Percentiles rank a stretch among this genome's conserved stretches.
Conservation (phyloP, 35 echinoderm and acorn worm genomes). For the Patiria miniata region DNA sequence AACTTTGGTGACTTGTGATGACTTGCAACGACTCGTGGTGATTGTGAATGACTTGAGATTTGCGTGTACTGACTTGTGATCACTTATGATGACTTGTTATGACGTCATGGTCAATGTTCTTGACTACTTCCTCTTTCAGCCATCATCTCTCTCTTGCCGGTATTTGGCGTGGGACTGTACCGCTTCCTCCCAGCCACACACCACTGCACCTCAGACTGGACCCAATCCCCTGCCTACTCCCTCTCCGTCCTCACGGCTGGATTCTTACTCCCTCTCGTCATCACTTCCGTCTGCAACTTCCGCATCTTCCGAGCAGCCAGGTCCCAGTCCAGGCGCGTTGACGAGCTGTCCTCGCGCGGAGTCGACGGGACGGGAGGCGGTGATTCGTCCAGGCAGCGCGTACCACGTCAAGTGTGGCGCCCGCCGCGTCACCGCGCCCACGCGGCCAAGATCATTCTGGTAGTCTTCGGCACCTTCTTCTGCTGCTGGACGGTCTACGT, state of each 20-base stretch:
- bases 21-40: no score
- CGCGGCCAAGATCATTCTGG: not conserved
- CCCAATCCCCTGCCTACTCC: not conserved
- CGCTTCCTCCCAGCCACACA: not conserved
- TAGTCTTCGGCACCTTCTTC: conserved; percentile 13
- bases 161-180: not conserved
- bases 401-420: not conserved
- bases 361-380: not conserved
- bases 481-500: conserved; percentile 8
- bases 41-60: no score
- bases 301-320: conserved; percentile 13
- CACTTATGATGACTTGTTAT: no score
- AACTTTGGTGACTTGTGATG: no score
- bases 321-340: not conserved
- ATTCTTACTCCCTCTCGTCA: not conserved
- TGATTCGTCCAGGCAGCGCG: not conserved
- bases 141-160: not conserved
- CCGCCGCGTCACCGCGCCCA: not conserved
- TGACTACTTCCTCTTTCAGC: not conserved
- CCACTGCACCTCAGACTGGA: conserved; percentile 11
- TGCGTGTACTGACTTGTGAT: no score
- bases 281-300: conserved; percentile 14
- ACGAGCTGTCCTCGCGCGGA: not conserved
- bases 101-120: no score
- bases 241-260: not conserved